Evolutionary conservation across 2,113 vertebrate species (phyloP).

Genomic region (Jaculus jaculus): DNA sequence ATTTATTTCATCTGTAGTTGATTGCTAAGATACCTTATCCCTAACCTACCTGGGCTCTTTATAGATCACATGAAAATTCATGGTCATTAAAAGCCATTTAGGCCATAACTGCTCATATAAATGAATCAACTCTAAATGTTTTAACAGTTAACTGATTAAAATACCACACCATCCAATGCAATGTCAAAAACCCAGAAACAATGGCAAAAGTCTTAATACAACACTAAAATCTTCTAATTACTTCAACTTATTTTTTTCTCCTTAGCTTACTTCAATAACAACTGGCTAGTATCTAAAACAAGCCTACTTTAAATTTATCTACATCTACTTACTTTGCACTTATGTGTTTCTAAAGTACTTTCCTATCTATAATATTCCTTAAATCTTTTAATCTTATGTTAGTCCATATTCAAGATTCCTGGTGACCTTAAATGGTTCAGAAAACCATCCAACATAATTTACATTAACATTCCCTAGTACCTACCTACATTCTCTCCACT

Average conservation of each 20-base stretch:
- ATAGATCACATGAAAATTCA: conserved; percentile 35
- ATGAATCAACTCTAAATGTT: conserved; percentile 6
- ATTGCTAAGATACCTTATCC: neutral
- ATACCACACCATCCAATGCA: neutral
- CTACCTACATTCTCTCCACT: neutral
- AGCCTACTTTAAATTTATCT: conserved; percentile 37
- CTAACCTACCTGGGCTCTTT: neutral
- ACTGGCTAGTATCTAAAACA: conserved; percentile 24
- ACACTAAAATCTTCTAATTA: conserved; percentile 37
- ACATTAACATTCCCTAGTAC: neutral
- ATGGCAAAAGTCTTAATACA: neutral
- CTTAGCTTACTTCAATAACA: conserved; percentile 45
- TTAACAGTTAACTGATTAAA: neutral
- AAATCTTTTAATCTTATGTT: neutral
- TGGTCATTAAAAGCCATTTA: conserved; percentile 45
- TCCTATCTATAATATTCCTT: neutral
- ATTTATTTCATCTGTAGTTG: conserved; percentile 12
- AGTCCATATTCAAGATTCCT: conserved; percentile 23
- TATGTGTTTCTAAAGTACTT: conserved; percentile 28
- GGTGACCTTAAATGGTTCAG: conserved; percentile 20
- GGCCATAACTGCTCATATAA: conserved; percentile 3
- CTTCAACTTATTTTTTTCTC: conserved; percentile 20
- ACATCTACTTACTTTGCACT: conserved; percentile 13
- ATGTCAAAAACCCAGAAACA: conserved; percentile 4
- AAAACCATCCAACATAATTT: conserved; percentile 8